Evolutionary conservation across 2,888 invertebrate species (phyloP), one percentile per base, ranked within the genome.

Genomic region (Ormyrus thymus): DNA sequence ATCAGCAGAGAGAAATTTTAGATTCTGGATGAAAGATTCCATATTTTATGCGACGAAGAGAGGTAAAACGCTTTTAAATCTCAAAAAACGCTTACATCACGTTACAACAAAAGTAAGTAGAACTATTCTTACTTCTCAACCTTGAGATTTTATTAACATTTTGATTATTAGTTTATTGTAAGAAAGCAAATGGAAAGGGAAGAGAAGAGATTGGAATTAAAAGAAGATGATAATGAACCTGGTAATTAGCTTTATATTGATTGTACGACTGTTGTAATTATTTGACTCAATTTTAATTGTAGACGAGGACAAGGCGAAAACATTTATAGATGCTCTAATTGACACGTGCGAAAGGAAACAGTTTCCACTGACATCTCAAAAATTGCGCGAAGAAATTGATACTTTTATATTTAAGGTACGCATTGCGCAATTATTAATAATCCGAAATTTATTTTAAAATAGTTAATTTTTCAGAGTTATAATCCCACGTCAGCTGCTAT

Each of bases 401-500:
- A 95, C 95, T 0, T 94, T 95, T 83, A 93, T 95, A 65, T 53
- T 62, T 71, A 0, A 69, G 7, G 62, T 64, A 8, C 56, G 64
- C 65, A 9, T 7, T 58, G 9, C 50, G 4, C 11, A 45, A 11
- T n/a, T 55, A 1, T 29, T 29, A 29, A 29, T 29, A 29, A 29
- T 29, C 29, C 29, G 2, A 29, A 29, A 29, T 4, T 29, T 29
- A 29, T 29, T 29, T 29, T 2, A 29, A 29, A 29, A 29, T 29
- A 29, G 29, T 29, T 29, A 1, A n/a, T 62, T 48, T 70, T 56
- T 9, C 53, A 92, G 88, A 92, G 92, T 0, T 91, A 92, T 76
- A 92, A 92, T 78, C 92, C 92, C 5, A 92, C 92, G 9, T 90
- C 92, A 0, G 90, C 92, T 11, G 91, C 91, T 3, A 88, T 92